Evolutionary conservation across 2,797 vertebrate species (phyloP).

Genomic region (Hemitrygon akajei): DNA sequence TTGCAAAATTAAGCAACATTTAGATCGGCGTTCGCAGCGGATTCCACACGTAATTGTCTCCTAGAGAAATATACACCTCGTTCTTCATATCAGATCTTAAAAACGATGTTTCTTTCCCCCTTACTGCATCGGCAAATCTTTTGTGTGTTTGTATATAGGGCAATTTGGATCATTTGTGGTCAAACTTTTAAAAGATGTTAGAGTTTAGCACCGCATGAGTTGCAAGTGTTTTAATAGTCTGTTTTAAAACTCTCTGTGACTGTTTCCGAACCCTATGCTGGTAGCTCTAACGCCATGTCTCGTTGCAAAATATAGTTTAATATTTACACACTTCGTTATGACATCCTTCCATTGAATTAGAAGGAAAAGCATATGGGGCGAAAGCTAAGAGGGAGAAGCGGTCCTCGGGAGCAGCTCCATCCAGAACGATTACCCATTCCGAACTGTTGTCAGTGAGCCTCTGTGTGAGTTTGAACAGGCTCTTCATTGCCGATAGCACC

Average conservation of each 20-base stretch:
- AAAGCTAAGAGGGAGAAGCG: neutral
- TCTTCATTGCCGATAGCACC: slow-evolving; percentile 38
- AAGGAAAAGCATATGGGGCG: neutral
- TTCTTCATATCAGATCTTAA: neutral
- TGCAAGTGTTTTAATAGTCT: neutral
- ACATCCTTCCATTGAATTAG: too few species aligned
- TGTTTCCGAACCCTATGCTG: neutral
- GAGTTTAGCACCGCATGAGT: too few species aligned
- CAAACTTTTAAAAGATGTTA: neutral
- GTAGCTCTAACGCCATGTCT: neutral
- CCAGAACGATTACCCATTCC: slow-evolving; percentile 37
- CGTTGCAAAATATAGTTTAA: neutral
- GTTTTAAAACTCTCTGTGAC: neutral
- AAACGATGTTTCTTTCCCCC: neutral
- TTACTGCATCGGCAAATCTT: neutral
- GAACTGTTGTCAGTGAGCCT: slow-evolving; percentile 30
- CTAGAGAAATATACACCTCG: neutral
- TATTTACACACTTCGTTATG: neutral
- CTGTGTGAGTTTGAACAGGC: slow-evolving; percentile 39
- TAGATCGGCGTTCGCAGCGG: too few species aligned
- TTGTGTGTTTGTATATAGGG: neutral
- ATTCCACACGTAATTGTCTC: too few species aligned
- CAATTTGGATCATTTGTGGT: neutral
- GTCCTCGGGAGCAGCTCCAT: slow-evolving; percentile 36
- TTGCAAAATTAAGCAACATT: neutral